Conservation (phyloP, 2,797 vertebrate species). For the Rhodeus uyekii region DNA sequence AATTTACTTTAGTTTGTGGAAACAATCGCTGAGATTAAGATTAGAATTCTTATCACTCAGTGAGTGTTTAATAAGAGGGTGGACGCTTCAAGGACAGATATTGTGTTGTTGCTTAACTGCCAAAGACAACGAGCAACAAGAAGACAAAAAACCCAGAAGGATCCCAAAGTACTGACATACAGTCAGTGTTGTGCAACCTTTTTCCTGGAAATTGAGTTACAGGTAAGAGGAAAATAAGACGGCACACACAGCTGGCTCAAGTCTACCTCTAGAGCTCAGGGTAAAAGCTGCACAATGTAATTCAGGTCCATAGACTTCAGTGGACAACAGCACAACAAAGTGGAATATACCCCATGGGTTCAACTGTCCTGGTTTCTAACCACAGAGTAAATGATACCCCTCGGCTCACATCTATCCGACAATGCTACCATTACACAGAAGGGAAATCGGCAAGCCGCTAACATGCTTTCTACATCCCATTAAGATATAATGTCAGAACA, state of each 20-base stretch:
- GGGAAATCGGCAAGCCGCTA: slow-evolving; percentile 45
- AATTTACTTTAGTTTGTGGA: neutral
- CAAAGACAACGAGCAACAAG: slow-evolving; percentile 27
- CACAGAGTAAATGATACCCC: slow-evolving; percentile 49
- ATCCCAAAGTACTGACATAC: neutral
- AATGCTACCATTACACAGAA: slow-evolving; percentile 52
- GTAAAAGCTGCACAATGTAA: slow-evolving; percentile 28
- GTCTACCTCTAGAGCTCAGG: slow-evolving; percentile 10
- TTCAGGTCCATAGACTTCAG: slow-evolving; percentile 35
- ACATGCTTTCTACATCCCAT: slow-evolving; percentile 48
- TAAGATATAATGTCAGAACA: slow-evolving; percentile 49
- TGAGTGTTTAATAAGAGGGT: neutral
- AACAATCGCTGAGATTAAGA: neutral
- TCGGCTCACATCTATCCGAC: slow-evolving; percentile 42
- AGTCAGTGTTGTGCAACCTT: neutral
- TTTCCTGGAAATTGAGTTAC: slow-evolving; percentile 15
- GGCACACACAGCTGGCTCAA: slow-evolving; percentile 40
- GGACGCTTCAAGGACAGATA: neutral
- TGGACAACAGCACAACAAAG: slow-evolving; percentile 32
- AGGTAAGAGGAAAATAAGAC: slow-evolving; percentile 62
- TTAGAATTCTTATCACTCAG: neutral
- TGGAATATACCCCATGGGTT: slow-evolving; percentile 49
- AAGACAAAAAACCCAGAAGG: neutral
- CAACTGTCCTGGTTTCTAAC: slow-evolving; percentile 50
- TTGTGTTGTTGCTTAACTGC: slow-evolving; percentile 21